Percentiles rank a stretch among this genome's conserved stretches.
phyloP scores from a whole-genome alignment of 2,113 vertebrate genomes.

The Rhinopomastus cyanomelas region DNA sequence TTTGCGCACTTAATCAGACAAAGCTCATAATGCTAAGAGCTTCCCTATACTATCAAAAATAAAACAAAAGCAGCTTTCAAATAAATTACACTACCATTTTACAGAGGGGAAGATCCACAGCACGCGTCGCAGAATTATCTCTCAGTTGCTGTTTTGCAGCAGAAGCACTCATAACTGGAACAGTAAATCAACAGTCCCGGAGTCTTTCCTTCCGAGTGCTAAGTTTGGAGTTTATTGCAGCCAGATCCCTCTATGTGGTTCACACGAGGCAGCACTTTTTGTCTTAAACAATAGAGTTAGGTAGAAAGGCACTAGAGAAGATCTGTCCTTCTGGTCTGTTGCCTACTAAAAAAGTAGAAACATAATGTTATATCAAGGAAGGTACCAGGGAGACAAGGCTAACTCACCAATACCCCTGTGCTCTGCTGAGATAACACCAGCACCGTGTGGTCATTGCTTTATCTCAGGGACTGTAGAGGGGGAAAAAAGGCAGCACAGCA shows the following conservation, averaged over 20 bases:
- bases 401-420: not conserved
- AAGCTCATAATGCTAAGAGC: conserved; percentile 76
- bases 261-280: not conserved
- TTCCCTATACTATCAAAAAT: conserved; percentile 74
- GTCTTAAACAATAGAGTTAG: not conserved
- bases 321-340: not conserved
- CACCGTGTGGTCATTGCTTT: not conserved
- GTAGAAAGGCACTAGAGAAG: not conserved
- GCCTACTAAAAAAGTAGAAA: not conserved
- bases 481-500: not conserved
- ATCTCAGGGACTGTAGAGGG: not conserved
- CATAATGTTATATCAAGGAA: not conserved
- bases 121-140: not conserved
- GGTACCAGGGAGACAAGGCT: not conserved
- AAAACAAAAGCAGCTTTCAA: conserved; percentile 76
- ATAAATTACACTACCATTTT: conserved; percentile 63
- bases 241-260: not conserved
- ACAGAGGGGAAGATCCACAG: not conserved
- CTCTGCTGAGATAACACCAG: not conserved
- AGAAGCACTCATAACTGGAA: not conserved
- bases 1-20: conserved; percentile 78
- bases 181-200: not conserved
- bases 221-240: not conserved
- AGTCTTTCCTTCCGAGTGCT: not conserved
- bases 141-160: not conserved